Evolutionary conservation across 2,113 vertebrate genomes (phyloP), one percentile per base, ranked within the genome.

Genomic region (Nanorana parkeri): DNA sequence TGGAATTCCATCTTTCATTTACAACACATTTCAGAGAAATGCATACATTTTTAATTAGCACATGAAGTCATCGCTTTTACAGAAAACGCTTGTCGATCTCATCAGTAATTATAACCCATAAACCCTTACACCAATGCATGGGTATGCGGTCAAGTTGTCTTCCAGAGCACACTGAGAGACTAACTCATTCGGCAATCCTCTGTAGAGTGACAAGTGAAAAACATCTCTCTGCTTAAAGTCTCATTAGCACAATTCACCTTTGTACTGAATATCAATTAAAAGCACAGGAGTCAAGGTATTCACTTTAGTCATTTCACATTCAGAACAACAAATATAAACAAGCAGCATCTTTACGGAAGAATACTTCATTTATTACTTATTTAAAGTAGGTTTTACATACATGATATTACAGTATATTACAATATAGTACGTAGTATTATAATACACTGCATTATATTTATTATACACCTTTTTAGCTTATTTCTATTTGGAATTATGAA

Each of bases 31-130:
- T 56, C 75, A 65, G 20, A 47, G 29, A 76, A 68, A 76, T 64
- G 61, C 63, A 60, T 68, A 68, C 29, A 76, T 74, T 68, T 76
- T 76, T 76, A 83, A 83, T 83, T 58, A 83, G 47, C 80, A 51
- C 26, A 67, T 36, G 36, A 68, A 72, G 52, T 21, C n/a, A 17
- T 58, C 54, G 29, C 60, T 13, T 75, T 63, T 28, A 32, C 28
- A 41, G 36, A 54, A 54, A 52, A 83, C 55, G 55, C 51, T 24
- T 67, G 52, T 55, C 76, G 72, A 83, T 74, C 29, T 60, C 23
- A 58, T 17, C 64, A 58, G 65, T 74, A 81, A 74, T 65, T 65
- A 74, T 66, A 69, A 47, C 78, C 32, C 15, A 60, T 17, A 51
- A 28, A 8, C n/a, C 66, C 29, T 61, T 2, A 32, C 32, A 78